Evolutionary conservation across 2,113 vertebrate genomes (phyloP), one percentile per base, ranked within the genome.

Genomic region (Labeo rohita): DNA sequence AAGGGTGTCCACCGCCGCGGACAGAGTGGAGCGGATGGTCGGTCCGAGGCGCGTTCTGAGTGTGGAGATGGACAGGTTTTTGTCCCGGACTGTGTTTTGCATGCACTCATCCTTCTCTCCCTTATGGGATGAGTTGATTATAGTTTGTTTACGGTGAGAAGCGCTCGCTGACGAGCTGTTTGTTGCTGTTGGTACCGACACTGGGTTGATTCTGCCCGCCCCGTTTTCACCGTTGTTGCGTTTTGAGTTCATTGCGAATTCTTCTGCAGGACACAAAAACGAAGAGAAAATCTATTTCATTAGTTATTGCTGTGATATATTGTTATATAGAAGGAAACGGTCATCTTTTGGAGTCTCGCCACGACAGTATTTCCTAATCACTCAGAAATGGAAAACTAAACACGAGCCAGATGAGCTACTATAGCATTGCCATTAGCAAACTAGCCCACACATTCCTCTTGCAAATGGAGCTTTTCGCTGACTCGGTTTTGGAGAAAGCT

Each of bases 1-100:
- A 10, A 96, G 93, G 3, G 94, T 94, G 83, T 96, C 95, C 15
- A 96, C 95, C 0, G 94, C 95, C 0, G 94, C 93, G 47, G 94
- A 93, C 91, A 96, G 93, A n/a, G 95, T 94, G 5, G 91, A 93
- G 43, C 95, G 93, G 3, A 96, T 94, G 78, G 95, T 94, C 23
- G 95, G 95, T 34, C 93, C 95, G 9, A 96, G 93, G 0, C 95
- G 95, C 0, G 93, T 93, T 12, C 95, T 93, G 18, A 96, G 92
- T 0, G 93, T 93, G 2, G 94, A 94, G 3, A 95, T 92, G 0
- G 95, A 93, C 88, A 95, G 28, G 85, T 84, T 87, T 78, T 91
- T 90, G 85, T 93, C 94, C 23, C 90, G 61, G 10, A 70, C 85
- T 56, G 87, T 43, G 18, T 85, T 52, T 28, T 70, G 49, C 36